Evolutionary conservation across 2,113 vertebrate species (phyloP), one percentile per base, ranked within the genome.

Genomic region (Glaucomys volans): DNA sequence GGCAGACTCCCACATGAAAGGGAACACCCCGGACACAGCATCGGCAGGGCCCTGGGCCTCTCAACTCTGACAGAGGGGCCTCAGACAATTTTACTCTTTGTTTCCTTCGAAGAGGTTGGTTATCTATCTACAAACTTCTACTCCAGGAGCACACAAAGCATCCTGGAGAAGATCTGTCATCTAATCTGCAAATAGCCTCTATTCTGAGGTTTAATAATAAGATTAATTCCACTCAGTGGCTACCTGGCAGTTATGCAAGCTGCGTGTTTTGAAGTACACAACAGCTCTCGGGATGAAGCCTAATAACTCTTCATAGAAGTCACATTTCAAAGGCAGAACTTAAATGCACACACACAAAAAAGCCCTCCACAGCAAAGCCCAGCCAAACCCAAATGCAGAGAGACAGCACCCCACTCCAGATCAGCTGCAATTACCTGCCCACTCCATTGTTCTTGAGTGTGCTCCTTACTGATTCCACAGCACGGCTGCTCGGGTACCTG

Each of bases 221-320:
- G 6, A 91, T 67, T 92, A 97, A 98, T 97, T 95, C 92, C 47
- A 95, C 62, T 80, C 95, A 96, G 94, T 79, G 64, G 89, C 81
- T 93, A 87, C 37, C 85, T 66, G 84, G 57, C 40, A 95, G 96
- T 71, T 86, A 89, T 13, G 87, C 93, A 82, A 47, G 3, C 10
- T 3, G 52, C 0, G 5, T 42, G 57, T 71, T 97, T 97, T 96
- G 90, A 96, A 98, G 95, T 37, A 32, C 22, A 8, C 71, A 89
- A 79, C 1, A 37, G 69, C 50, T 59, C 50, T 91, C 52, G 47
- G 66, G 74, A 92, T 94, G 87, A 47, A 90, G 87, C 10, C 79
- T 77, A 87, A 42, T 32, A 86, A 90, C 22, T 72, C 79, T 81
- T 72, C 47, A 40, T 0, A 13, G 77, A 50, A 59, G 74, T 42